Evolutionary conservation across 2,888 invertebrate genomes (phyloP), one percentile per base, ranked within the genome.

Genomic region (Stenolophus ochropezus): DNA sequence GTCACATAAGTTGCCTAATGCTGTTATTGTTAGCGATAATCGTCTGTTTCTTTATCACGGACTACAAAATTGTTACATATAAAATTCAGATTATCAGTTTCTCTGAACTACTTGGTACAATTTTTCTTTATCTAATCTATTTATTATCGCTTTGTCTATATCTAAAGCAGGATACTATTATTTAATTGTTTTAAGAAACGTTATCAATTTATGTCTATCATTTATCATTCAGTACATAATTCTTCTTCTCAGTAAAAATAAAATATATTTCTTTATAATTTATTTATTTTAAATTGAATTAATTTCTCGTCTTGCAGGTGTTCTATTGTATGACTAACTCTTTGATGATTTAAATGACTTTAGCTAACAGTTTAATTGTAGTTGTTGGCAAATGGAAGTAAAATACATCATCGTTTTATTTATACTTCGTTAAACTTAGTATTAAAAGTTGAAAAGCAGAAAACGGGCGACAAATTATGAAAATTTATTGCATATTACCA

Each of bases 341-440:
- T 18, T 23, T 61, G 61, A 61, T 61, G 61, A 61, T n/a, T 61
- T 61, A 61, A 61, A 23, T 21, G 0, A 21, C n/a, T 21, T 21
- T 23, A 58, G 23, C n/a, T 58, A 18, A 11, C 2, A 1, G n/a
- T 61, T 61, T 61, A 61, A 61, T 61, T 61, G 61, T 21, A 61
- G 23, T 25, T n/a, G 61, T 61, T 61, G 61, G 61, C 61, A 61
- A 51, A 61, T 61, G 5, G 0, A 61, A 18, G 4, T 21, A 61
- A 61, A 61, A 61, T 61, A 23, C 25, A 61, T 61, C 61, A 61
- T 61, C 25, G 23, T 23, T 61, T 6, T 61, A 61, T 61, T 61
- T 61, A 61, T 61, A 61, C 21, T 23, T 23, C 5, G 23, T 23
- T n/a, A 61, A n/a, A 23, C 21, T 6, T 20, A 20, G 8, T 53